A percentile compares a stretch with the other conserved stretches of the same genome.
Evolutionary conservation across 2,113 vertebrate genomes (phyloP).

Genomic region (Spheniscus mendiculus): DNA sequence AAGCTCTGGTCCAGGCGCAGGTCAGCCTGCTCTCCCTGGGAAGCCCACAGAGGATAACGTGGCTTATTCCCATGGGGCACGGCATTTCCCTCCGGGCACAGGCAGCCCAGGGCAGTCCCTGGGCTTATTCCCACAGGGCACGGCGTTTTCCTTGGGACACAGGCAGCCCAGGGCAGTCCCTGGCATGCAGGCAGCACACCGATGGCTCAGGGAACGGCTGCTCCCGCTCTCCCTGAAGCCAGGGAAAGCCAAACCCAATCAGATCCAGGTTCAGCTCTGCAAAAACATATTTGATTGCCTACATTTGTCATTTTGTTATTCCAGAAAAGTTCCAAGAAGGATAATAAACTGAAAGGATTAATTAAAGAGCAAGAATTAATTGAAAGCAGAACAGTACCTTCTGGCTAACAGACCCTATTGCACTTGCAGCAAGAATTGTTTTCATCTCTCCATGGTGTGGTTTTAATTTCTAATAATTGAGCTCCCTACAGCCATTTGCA

Average conservation of each 20-base stretch:
- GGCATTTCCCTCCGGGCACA: background rate
- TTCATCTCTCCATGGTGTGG: background rate
- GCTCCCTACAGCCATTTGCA: background rate
- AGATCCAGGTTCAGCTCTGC: background rate
- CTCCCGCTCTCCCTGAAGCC: background rate
- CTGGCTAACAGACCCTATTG: background rate
- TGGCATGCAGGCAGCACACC: background rate
- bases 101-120: background rate
- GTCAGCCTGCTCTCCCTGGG: background rate
- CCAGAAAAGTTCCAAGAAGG: background rate
- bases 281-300: background rate
- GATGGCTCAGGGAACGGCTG: rapidly evolving
- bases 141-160: background rate
- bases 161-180: background rate
- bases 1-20: background rate
- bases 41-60: rapidly evolving
- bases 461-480: conserved; percentile 25
- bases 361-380: conserved; percentile 4
- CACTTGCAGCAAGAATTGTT: background rate
- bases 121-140: background rate
- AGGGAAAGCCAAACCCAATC: background rate
- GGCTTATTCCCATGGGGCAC: background rate
- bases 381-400: background rate
- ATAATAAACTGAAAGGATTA: background rate
- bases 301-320: background rate